A percentile compares a stretch with the other conserved stretches of the same genome.
Evolutionary conservation across 2,797 vertebrate species (phyloP).

Genomic region (Martes flavigula): DNA sequence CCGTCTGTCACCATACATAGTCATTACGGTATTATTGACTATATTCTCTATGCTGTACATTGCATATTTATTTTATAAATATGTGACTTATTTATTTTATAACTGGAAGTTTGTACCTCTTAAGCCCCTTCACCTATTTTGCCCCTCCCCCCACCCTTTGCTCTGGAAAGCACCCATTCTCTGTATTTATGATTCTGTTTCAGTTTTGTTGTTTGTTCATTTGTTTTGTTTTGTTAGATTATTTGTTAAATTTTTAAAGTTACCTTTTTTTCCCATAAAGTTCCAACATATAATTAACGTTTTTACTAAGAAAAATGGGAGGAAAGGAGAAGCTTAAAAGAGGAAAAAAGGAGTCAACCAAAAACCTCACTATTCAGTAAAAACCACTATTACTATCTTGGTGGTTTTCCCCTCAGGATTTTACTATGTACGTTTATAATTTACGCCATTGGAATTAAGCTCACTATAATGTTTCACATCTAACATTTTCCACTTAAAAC

Average conservation of each 20-base stretch:
- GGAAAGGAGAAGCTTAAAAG: neutral
- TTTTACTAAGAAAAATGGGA: neutral
- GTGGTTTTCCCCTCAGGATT: neutral
- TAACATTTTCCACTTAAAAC: constrained; percentile 13
- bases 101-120: neutral
- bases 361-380: neutral
- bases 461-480: neutral
- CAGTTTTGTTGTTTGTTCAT: neutral
- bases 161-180: neutral
- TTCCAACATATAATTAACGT: neutral
- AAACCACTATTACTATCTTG: constrained; percentile 4
- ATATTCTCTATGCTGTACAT: neutral
- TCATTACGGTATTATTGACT: neutral
- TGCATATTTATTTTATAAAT: neutral
- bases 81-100: neutral
- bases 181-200: neutral
- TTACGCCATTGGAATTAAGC: neutral
- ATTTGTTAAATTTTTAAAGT: neutral
- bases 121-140: neutral
- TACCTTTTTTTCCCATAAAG: neutral
- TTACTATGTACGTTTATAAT: neutral
- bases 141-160: neutral
- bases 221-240: neutral
- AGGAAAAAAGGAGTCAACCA: neutral
- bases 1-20: neutral